phyloP scores from a whole-genome alignment of 2,888 invertebrate genomes.

The Dynastes hyllus region DNA sequence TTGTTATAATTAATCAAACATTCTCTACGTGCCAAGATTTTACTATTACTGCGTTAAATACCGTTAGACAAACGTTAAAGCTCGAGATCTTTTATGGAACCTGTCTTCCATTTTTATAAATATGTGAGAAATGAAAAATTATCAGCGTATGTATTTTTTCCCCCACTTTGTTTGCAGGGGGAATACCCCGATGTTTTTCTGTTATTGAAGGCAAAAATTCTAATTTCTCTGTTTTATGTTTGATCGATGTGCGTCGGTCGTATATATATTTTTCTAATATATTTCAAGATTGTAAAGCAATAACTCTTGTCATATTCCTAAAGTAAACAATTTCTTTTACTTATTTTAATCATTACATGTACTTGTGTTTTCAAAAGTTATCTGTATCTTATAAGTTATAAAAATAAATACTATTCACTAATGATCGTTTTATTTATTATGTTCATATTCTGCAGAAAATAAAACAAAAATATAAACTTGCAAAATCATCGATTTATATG shows the following conservation, averaged over 20 bases:
- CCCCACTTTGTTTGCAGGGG: not conserved
- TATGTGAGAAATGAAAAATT: slow-evolving; percentile 49
- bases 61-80: slow-evolving; percentile 33
- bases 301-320: slow-evolving; percentile 51
- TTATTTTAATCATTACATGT: slow-evolving; percentile 50
- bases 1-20: slow-evolving; percentile 31
- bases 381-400: slow-evolving; percentile 52
- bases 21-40: slow-evolving; percentile 60
- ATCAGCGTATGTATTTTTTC: slow-evolving; percentile 9
- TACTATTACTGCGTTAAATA: slow-evolving; percentile 47
- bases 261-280: slow-evolving; percentile 45
- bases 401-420: slow-evolving; percentile 52
- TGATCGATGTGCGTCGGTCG: slow-evolving; percentile 29
- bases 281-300: slow-evolving; percentile 50
- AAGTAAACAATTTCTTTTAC: slow-evolving; percentile 49
- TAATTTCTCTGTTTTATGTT: slow-evolving; percentile 18
- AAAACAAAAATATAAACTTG: too few relatives aligned
- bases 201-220: slow-evolving; percentile 5
- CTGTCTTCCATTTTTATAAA: slow-evolving; percentile 68
- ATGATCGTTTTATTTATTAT: slow-evolving; percentile 21
- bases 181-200: not conserved
- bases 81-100: slow-evolving; percentile 58
- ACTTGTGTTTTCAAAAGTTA: slow-evolving; percentile 53
- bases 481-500: too few relatives aligned
- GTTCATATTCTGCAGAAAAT: not conserved